Evolutionary conservation across 2,797 vertebrate species (phyloP).

Genomic region (Eremophila alpestris): DNA sequence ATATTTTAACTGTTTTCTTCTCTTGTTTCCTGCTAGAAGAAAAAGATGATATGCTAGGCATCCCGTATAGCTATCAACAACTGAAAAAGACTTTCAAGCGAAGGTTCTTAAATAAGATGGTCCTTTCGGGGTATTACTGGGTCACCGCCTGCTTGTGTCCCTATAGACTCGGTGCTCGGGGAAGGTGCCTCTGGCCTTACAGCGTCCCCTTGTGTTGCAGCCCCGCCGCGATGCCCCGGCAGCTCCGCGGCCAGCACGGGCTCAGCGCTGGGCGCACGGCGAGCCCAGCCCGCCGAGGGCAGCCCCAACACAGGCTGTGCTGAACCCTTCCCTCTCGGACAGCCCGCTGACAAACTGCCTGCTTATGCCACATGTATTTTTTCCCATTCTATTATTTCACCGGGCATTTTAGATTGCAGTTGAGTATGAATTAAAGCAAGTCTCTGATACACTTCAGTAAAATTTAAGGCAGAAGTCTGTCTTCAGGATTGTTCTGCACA

Average conservation of each 20-base stretch:
- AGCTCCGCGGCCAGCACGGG: rapidly evolving
- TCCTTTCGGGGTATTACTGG: not conserved
- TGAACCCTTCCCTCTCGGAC: not conserved
- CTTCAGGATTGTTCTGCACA: not conserved
- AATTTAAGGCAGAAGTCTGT: not conserved
- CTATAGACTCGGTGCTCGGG: not conserved
- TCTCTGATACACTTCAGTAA: not conserved
- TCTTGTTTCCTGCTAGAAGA: not conserved
- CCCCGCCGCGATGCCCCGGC: not conserved
- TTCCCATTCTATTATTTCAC: not conserved
- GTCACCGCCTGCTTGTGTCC: not conserved
- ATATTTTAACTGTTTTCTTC: not conserved
- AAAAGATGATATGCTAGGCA: not conserved
- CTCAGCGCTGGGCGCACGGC: not conserved
- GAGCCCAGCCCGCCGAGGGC: not conserved
- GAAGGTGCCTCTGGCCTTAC: not conserved
- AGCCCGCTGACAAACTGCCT: not conserved
- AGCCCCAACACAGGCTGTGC: not conserved
- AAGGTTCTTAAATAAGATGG: not conserved
- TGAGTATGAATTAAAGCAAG: not conserved
- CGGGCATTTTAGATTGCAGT: not conserved
- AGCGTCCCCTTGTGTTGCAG: not conserved
- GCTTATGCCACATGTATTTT: not conserved
- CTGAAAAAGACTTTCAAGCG: not conserved
- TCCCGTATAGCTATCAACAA: not conserved